Conservation (phyloP, 2,888 invertebrate genomes). For the Azorinus chamasolen region DNA sequence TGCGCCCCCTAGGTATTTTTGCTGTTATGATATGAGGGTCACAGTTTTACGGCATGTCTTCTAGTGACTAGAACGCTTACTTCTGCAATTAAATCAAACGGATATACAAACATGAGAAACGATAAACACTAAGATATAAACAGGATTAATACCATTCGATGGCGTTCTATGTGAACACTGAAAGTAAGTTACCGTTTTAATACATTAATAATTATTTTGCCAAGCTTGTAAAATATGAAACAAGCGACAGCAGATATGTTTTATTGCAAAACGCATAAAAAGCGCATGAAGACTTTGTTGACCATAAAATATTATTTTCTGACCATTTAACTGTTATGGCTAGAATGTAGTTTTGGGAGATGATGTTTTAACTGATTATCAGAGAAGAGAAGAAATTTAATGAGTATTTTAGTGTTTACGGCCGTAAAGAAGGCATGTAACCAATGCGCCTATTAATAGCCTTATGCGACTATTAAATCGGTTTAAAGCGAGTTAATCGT, state of each 20-base stretch:
- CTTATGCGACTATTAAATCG: slow-evolving; percentile 65
- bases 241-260: slow-evolving; percentile 3
- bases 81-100: slow-evolving; percentile 6
- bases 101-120: slow-evolving; percentile 12
- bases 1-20: slow-evolving; percentile 61
- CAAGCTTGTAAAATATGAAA: not conserved
- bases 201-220: too few species aligned
- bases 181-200: slow-evolving; percentile 1
- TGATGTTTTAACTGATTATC: slow-evolving; percentile 59
- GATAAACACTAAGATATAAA: not conserved
- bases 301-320: slow-evolving; percentile 18
- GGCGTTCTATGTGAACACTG: not conserved
- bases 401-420: slow-evolving; percentile 61
- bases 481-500: slow-evolving; percentile 62
- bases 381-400: slow-evolving; percentile 62
- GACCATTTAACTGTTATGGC: slow-evolving; percentile 30
- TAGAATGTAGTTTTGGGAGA: slow-evolving; percentile 43
- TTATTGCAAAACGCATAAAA: slow-evolving; percentile 2
- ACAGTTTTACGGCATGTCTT: slow-evolving; percentile 32
- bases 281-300: not conserved
- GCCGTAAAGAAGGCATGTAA: slow-evolving; percentile 43
- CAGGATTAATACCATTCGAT: slow-evolving; percentile 11
- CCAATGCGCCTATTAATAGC: slow-evolving; percentile 50
- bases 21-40: slow-evolving; percentile 58
- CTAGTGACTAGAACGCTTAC: slow-evolving; percentile 5